phyloP scores from a whole-genome alignment of 2,797 vertebrate genomes.

The Lycodopsis pacificus region DNA sequence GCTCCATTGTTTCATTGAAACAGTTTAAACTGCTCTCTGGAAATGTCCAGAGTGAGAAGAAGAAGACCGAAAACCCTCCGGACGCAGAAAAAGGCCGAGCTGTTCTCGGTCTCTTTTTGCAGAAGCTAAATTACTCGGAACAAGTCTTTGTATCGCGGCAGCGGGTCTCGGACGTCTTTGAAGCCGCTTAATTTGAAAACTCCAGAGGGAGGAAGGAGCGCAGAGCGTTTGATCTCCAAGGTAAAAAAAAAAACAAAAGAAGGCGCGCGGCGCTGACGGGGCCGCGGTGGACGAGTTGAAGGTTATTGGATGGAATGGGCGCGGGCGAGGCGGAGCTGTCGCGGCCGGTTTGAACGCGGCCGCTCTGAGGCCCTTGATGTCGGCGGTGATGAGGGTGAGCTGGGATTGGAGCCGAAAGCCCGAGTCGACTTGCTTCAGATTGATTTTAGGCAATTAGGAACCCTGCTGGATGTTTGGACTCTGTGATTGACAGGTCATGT shows the following conservation, averaged over 20 bases:
- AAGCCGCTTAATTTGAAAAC: conserved; percentile 69
- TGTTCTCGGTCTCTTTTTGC: conserved; percentile 10
- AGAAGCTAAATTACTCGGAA: conserved; percentile 36
- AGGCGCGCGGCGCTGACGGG: conserved; percentile 36
- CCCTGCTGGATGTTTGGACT: conserved; percentile 52
- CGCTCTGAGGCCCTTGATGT: conserved; percentile 70
- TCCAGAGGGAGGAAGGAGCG: conserved; percentile 53
- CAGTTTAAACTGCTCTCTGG: too few species aligned
- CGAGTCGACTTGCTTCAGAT: conserved; percentile 53
- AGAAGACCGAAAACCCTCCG: background rate
- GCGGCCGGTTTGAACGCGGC: conserved; percentile 42
- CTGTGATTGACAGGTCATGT: conserved; percentile 69
- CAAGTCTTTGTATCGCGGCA: conserved; percentile 55
- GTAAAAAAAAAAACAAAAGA: conserved; percentile 57
- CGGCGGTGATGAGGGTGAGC: conserved; percentile 58
- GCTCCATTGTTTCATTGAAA: too few species aligned
- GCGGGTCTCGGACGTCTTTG: conserved; percentile 60
- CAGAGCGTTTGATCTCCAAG: conserved; percentile 71
- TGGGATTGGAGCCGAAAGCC: conserved; percentile 69
- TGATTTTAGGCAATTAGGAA: conserved; percentile 74
- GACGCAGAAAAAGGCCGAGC: background rate
- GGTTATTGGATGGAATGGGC: conserved; percentile 73
- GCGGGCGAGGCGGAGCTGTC: conserved; percentile 69
- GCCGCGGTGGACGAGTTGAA: conserved; percentile 61
- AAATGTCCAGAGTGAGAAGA: background rate